phyloP scores from a whole-genome alignment of 1,140 invertebrate genomes.

The Frieseomelitta varia region DNA sequence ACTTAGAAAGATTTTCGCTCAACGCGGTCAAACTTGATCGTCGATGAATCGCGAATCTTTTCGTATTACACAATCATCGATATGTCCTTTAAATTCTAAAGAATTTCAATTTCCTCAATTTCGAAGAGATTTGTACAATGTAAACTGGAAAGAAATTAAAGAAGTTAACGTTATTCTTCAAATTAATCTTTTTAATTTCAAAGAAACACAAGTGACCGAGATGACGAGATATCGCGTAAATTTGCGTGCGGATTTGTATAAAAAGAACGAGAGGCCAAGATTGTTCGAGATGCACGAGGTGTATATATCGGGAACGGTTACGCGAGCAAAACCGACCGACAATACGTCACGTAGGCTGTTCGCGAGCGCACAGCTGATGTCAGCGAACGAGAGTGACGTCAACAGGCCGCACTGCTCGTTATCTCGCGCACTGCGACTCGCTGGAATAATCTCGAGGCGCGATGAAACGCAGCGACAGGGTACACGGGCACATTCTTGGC shows the following conservation, averaged over 20 bases:
- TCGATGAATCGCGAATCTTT: no score
- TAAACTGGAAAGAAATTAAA: no score
- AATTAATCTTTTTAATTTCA: no score
- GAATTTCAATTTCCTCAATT: no score
- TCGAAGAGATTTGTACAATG: no score
- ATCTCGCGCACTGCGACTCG: background rate
- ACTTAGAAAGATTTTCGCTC: no score
- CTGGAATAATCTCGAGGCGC: background rate
- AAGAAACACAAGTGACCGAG: no score
- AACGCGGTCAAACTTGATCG: no score
- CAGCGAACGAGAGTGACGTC: conserved; percentile 35
- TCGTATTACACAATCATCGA: no score
- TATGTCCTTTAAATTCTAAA: no score
- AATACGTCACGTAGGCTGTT: conserved; percentile 26
- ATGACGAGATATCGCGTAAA: background rate
- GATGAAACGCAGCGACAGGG: background rate
- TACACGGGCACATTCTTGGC: background rate
- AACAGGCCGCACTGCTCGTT: conserved; percentile 21
- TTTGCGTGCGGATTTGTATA: background rate
- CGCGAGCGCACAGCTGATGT: conserved; percentile 32
- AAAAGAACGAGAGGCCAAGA: background rate
- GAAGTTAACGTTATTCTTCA: no score
- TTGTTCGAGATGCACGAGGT: background rate
- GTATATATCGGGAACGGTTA: background rate
- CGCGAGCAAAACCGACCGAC: background rate